phyloP scores from a whole-genome alignment of 1,140 invertebrate species.

The Trinorchestia longiramus region DNA sequence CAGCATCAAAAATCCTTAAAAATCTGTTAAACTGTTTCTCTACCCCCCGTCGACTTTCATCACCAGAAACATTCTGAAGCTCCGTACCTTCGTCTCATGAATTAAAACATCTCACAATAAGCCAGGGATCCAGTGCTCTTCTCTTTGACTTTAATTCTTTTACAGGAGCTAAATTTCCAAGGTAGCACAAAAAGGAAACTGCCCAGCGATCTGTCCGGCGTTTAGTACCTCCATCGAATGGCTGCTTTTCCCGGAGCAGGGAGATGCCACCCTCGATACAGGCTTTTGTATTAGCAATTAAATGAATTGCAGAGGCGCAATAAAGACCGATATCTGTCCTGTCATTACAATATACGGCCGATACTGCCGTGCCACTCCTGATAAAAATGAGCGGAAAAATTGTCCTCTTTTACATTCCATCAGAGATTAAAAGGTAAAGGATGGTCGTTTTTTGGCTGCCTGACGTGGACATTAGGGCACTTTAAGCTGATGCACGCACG shows the following conservation, averaged over 20 bases:
- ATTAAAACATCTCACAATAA: background rate
- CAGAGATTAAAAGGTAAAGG: background rate
- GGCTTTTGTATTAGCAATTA: conserved; percentile 7
- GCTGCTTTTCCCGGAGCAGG: background rate
- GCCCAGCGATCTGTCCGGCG: background rate
- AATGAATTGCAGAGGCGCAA: background rate
- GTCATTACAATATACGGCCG: background rate
- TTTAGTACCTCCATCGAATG: background rate
- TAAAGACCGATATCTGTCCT: background rate
- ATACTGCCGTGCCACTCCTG: background rate
- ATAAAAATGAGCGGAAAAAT: background rate
- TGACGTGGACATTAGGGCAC: background rate
- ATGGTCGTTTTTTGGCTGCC: background rate
- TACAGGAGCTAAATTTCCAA: background rate
- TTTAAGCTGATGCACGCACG: background rate
- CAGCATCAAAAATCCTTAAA: background rate
- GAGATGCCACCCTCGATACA: background rate
- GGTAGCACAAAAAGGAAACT: background rate
- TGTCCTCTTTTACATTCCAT: background rate
- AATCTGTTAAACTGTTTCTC: background rate
- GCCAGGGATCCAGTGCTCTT: background rate
- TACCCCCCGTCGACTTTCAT: background rate
- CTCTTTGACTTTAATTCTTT: conserved; percentile 9
- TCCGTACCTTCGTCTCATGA: background rate
- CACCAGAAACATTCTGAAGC: background rate